These are phyloP conservation scores for Anniella stebbinsi DNA, from an alignment of 2,797 vertebrate species.

Conservation along the genomic window DNA sequence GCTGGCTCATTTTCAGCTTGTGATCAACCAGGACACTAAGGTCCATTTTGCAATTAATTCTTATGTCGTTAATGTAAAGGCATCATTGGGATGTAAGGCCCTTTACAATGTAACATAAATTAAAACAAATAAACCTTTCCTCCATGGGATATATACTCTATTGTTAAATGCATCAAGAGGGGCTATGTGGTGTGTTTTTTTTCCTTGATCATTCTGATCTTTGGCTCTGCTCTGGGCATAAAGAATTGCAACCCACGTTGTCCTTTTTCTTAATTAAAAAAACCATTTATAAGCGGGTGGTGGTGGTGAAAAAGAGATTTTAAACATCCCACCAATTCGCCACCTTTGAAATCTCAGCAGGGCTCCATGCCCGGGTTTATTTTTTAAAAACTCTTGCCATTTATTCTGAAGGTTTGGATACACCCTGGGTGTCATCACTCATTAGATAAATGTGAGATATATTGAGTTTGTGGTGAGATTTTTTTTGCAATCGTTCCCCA, in stretches of 20 bases:
- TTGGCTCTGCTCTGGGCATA: not conserved
- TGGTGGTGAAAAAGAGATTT: too few species aligned
- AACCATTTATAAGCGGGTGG: not conserved
- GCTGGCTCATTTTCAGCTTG: not conserved
- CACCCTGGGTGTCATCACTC: constrained; percentile 77
- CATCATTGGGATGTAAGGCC: too few species aligned
- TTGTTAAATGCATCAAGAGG: too few species aligned
- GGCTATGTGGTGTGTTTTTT: not conserved
- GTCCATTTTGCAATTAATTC: not conserved
- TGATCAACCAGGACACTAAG: not conserved
- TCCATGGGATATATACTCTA: not conserved
- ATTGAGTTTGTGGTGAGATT: constrained; percentile 79
- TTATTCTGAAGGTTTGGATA: constrained; percentile 74
- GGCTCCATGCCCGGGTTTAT: constrained; percentile 62
- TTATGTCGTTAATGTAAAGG: too few species aligned
- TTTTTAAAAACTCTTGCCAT: constrained; percentile 78
- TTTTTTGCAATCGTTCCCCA: constrained; percentile 74
- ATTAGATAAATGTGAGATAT: constrained; percentile 78
- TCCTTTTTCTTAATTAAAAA: not conserved
- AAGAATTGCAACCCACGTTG: too few species aligned
- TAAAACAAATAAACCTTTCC: not conserved
- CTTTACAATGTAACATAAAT: not conserved
- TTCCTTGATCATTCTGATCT: not conserved
- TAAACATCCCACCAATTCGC: not conserved
- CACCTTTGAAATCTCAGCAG: constrained; percentile 15